These are phyloP conservation scores for Sminthurides aquaticus DNA, from an alignment of 2,888 invertebrate genomes.

Conservation along the genomic window DNA sequence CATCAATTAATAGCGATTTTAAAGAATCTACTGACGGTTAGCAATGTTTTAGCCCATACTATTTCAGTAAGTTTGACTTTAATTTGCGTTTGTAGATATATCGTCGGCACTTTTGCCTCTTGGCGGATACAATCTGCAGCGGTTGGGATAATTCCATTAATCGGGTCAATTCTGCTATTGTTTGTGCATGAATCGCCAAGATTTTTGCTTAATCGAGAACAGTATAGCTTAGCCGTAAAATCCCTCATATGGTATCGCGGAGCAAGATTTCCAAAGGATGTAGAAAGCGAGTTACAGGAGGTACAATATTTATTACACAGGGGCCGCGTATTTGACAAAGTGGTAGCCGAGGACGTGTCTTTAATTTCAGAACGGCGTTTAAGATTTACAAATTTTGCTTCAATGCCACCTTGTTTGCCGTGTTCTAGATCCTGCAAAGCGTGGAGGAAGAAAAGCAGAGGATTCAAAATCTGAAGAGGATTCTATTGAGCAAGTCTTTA, in stretches of 20 bases:
- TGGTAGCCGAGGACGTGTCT: no score
- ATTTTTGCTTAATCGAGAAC: background rate
- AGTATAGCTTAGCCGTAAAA: background rate
- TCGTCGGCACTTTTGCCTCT: conserved; percentile 1
- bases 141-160: background rate
- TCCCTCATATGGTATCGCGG: conserved; percentile 1
- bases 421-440: background rate
- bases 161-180: background rate
- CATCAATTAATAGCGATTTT: no score
- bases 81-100: background rate
- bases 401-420: no score
- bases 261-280: background rate
- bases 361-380: no score
- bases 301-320: background rate
- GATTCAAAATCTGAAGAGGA: background rate
- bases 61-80: background rate
- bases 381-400: background rate
- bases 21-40: no score
- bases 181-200: conserved; percentile 2
- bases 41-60: background rate
- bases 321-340: no score
- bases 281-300: background rate
- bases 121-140: background rate
- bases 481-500: background rate
- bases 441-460: conserved; percentile 8